phyloP scores from a whole-genome alignment of 30 jellyfish, hydroid and myxozoan genomes.

The Phacellophora camtschatica region DNA sequence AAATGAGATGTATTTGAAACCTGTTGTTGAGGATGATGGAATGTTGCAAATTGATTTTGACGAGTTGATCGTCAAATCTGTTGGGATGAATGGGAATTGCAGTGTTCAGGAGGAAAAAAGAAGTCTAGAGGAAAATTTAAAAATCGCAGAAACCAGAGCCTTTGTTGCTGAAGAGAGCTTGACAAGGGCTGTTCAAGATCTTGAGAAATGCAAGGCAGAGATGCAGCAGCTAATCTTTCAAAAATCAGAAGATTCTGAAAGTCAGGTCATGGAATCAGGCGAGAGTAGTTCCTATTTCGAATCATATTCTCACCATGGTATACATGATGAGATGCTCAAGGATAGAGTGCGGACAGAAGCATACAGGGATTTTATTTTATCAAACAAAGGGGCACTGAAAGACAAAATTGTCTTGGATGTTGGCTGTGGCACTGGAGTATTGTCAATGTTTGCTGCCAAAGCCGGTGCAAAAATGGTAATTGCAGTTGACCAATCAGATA shows the following conservation, averaged over 20 bases:
- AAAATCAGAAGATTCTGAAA: not conserved
- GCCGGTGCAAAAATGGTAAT: constrained; percentile 88
- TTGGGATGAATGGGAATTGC: not conserved
- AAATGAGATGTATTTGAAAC: constrained; percentile 60
- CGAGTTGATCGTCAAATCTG: not conserved
- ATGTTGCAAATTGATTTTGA: constrained; percentile 79
- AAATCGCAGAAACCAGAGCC: constrained; percentile 72
- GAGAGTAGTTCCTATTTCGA: constrained; percentile 61
- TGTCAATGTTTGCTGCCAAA: constrained; percentile 95
- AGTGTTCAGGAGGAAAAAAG: constrained; percentile 13
- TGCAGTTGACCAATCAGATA: constrained; percentile 94
- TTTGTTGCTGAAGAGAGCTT: constrained; percentile 73
- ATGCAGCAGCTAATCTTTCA: constrained; percentile 34
- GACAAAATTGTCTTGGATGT: constrained; percentile 74
- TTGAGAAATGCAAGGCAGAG: constrained; percentile 61
- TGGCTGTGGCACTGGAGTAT: constrained; percentile 92
- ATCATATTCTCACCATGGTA: constrained; percentile 93
- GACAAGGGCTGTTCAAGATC: constrained; percentile 73
- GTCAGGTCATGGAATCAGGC: not conserved
- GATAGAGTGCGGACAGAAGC: constrained; percentile 83
- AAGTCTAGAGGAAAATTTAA: constrained; percentile 31
- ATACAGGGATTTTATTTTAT: constrained; percentile 60
- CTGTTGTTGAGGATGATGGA: constrained; percentile 74
- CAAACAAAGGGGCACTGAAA: constrained; percentile 41
- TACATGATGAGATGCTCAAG: constrained; percentile 95